Percentiles rank a stretch among this genome's conserved stretches.
These are phyloP conservation scores for Falco peregrinus DNA, from an alignment of 2,797 vertebrate genomes.

Conservation along the genomic window DNA sequence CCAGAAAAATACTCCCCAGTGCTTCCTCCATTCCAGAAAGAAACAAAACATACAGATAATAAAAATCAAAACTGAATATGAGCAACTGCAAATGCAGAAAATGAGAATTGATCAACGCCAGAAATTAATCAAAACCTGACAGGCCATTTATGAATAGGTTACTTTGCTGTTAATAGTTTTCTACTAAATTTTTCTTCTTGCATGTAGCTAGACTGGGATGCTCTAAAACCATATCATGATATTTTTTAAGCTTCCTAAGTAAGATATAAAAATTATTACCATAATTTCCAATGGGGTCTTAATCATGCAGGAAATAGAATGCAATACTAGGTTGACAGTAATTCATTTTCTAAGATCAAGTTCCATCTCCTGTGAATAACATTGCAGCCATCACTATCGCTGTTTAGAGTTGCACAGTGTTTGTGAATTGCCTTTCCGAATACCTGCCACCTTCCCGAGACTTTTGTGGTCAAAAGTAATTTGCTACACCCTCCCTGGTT, in stretches of 20 bases:
- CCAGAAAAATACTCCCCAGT: not conserved
- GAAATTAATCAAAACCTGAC: conserved; percentile 1
- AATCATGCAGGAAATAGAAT: not conserved
- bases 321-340: not conserved
- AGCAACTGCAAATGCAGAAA: conserved; percentile 10
- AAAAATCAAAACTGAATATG: not conserved
- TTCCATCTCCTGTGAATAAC: not conserved
- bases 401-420: not conserved
- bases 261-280: not conserved
- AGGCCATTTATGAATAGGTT: not conserved
- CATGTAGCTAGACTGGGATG: not conserved
- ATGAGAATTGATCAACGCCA: not conserved
- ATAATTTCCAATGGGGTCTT: not conserved
- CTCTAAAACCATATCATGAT: not conserved
- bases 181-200: not conserved
- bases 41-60: not conserved
- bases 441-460: not conserved
- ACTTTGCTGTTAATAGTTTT: not conserved
- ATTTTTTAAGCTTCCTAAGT: not conserved
- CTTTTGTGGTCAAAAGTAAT: not conserved
- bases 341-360: not conserved
- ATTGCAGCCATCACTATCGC: not conserved
- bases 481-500: not conserved
- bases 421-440: not conserved
- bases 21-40: not conserved